Conservation (phyloP, 2,797 vertebrate species). For the Pseudomugil tenellus region DNA sequence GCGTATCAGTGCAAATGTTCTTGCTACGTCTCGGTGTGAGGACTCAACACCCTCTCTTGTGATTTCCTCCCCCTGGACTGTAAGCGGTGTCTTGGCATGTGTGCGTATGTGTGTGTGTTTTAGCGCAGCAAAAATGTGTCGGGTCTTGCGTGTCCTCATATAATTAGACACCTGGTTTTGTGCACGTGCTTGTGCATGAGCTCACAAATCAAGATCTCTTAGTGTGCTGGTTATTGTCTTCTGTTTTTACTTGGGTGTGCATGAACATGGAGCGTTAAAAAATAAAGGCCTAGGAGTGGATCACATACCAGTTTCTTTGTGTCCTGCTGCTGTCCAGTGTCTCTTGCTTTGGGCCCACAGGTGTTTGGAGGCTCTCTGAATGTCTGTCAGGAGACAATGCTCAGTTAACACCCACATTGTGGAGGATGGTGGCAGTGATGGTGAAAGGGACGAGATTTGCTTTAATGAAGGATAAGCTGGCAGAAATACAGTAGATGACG, state of each 20-base stretch:
- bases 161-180: slow-evolving; percentile 74
- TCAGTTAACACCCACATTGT: slow-evolving; percentile 57
- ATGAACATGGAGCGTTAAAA: slow-evolving; percentile 1
- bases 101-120: slow-evolving; percentile 25
- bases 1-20: slow-evolving; percentile 57
- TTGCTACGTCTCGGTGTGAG: slow-evolving; percentile 65
- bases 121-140: slow-evolving; percentile 57
- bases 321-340: slow-evolving; percentile 13
- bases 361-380: slow-evolving; percentile 80
- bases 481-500: slow-evolving; percentile 56
- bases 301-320: slow-evolving; percentile 34
- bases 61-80: slow-evolving; percentile 62
- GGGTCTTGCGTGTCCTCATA: slow-evolving; percentile 58
- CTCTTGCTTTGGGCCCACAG: slow-evolving; percentile 66
- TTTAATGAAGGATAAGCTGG: slow-evolving; percentile 74
- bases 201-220: slow-evolving; percentile 37
- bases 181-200: slow-evolving; percentile 27
- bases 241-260: slow-evolving; percentile 11
- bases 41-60: slow-evolving; percentile 69
- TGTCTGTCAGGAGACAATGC: slow-evolving; percentile 67
- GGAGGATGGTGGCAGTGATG: slow-evolving; percentile 25
- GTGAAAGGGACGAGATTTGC: slow-evolving; percentile 29
- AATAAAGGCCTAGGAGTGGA: slow-evolving; percentile 27
- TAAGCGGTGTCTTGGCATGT: slow-evolving; percentile 52
- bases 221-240: slow-evolving; percentile 33